These are phyloP conservation scores for Phyllopteryx taeniolatus DNA, from an alignment of 2,113 vertebrate species.

Conservation along the genomic window DNA sequence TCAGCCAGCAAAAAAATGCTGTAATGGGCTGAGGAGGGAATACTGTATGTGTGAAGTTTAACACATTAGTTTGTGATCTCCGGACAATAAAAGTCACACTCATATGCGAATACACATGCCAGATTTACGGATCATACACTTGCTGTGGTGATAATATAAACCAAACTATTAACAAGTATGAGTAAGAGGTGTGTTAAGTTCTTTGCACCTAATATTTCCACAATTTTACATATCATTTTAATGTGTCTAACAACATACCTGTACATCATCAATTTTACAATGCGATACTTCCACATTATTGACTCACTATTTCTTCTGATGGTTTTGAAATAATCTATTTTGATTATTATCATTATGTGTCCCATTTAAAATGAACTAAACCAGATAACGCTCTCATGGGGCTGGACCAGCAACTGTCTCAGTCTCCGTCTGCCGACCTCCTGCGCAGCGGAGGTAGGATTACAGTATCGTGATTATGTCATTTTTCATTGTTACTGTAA, in stretches of 20 bases:
- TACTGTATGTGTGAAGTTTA: no score
- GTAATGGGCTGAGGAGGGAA: background rate
- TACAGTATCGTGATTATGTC: background rate
- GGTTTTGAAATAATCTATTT: background rate
- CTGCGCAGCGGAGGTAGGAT: background rate
- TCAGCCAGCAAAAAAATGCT: background rate
- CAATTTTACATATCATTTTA: no score
- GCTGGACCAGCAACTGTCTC: conserved; percentile 12
- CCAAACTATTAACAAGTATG: no score
- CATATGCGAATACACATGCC: no score
- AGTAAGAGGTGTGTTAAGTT: no score
- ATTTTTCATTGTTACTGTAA: conserved; percentile 3
- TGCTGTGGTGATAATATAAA: no score
- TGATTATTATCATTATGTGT: background rate
- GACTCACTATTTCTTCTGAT: background rate
- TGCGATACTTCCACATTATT: background rate
- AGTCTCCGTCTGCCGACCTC: background rate
- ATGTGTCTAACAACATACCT: no score
- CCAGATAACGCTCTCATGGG: conserved; percentile 14
- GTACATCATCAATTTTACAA: no score
- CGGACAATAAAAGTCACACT: no score
- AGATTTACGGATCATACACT: no score
- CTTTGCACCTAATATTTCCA: no score
- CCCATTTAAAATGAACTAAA: conserved; percentile 5
- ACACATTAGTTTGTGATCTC: no score